These are phyloP conservation scores for Lysiphlebus fabarum DNA, from an alignment of 1,140 invertebrate species.

Conservation along the genomic window DNA sequence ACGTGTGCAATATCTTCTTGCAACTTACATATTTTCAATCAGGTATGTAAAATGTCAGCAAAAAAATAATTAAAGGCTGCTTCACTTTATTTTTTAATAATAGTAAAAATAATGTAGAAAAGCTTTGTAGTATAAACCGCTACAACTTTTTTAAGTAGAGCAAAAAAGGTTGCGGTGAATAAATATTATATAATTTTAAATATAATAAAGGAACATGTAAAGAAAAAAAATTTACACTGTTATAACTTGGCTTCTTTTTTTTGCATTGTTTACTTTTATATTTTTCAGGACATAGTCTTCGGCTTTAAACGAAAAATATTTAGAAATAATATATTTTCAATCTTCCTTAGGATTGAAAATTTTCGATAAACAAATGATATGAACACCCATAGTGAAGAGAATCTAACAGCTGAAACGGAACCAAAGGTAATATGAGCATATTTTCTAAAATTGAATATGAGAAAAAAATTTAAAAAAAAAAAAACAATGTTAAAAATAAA, in stretches of 20 bases:
- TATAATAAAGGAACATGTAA: too few relatives aligned
- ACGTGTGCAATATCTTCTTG: neutral
- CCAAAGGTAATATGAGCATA: slow-evolving; percentile 39
- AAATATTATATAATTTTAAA: too few relatives aligned
- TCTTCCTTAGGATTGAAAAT: slow-evolving; percentile 8
- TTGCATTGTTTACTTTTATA: neutral
- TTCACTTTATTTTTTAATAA: too few relatives aligned
- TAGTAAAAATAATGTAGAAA: too few relatives aligned
- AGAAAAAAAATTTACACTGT: neutral
- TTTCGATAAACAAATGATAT: slow-evolving; percentile 43
- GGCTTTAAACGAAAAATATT: neutral
- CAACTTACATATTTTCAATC: too few relatives aligned
- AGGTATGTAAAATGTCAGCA: too few relatives aligned
- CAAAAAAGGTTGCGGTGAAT: too few relatives aligned
- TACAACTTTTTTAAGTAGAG: too few relatives aligned
- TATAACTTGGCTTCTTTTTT: neutral
- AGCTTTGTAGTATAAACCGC: too few relatives aligned
- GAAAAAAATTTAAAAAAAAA: neutral
- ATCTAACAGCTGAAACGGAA: slow-evolving; percentile 40
- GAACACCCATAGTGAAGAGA: slow-evolving; percentile 51
- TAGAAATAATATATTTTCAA: neutral
- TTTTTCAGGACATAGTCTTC: neutral
- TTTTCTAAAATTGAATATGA: neutral
- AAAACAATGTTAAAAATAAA: neutral
- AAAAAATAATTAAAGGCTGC: too few relatives aligned